Evolutionary conservation across 2,888 invertebrate genomes (phyloP).

Genomic region (Platerodrilus igneus): DNA sequence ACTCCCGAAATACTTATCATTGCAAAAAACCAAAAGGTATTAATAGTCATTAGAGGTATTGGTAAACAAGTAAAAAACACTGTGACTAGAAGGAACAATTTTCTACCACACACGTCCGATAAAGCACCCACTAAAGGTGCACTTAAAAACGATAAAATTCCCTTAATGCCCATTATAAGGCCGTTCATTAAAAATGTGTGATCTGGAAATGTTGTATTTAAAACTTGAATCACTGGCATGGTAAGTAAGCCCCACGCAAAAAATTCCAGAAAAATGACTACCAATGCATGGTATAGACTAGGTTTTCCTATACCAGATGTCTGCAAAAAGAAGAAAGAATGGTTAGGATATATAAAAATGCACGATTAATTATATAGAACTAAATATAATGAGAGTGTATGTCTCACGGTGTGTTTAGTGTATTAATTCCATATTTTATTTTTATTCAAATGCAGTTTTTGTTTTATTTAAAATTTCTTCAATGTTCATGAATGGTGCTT

Average conservation of each 20-base stretch:
- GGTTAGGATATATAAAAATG: too few species aligned
- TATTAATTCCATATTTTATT: too few species aligned
- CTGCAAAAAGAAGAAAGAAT: constrained; percentile 51
- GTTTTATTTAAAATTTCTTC: too few species aligned
- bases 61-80: constrained; percentile 99
- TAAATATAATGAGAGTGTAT: too few species aligned
- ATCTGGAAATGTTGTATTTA: constrained; percentile 97
- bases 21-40: constrained; percentile 91
- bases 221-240: constrained; percentile 89
- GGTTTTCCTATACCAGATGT: constrained; percentile 88
- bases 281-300: constrained; percentile 95
- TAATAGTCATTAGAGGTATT: constrained; percentile 97
- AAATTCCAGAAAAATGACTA: constrained; percentile 99
- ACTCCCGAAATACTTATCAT: constrained; percentile 98
- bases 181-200: constrained; percentile 99
- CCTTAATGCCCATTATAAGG: constrained; percentile 87
- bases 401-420: too few species aligned
- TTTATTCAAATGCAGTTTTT: too few species aligned
- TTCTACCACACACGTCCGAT: constrained; percentile 97
- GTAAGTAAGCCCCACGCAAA: constrained; percentile 99
- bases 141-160: constrained; percentile 93
- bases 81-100: constrained; percentile 94
- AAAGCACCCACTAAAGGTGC: constrained; percentile 96
- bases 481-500: too few species aligned
- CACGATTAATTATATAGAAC: too few species aligned